These are phyloP conservation scores for Netelia virgata DNA, from an alignment of 2,888 invertebrate genomes.

Conservation along the genomic window DNA sequence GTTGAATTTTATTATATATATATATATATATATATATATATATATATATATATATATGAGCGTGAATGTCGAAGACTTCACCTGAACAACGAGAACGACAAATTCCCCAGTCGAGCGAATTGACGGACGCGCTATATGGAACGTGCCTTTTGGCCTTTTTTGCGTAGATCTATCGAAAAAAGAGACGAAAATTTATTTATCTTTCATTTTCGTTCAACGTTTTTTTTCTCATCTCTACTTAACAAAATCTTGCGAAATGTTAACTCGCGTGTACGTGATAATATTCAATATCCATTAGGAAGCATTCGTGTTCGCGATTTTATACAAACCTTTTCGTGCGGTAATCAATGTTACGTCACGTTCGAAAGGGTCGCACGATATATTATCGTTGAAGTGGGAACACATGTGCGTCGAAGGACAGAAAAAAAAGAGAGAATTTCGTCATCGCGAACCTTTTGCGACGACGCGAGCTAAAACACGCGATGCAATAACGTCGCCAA, in stretches of 20 bases:
- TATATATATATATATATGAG: constrained; percentile 2
- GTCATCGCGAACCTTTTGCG: background rate
- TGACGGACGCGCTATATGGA: background rate
- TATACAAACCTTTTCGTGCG: constrained; percentile 10
- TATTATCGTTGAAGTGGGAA: too few relatives aligned
- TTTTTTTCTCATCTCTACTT: too few relatives aligned
- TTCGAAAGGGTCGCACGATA: background rate
- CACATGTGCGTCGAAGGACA: too few relatives aligned
- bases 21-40: constrained; percentile 9
- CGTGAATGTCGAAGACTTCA: background rate
- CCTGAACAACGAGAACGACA: background rate
- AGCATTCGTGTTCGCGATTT: constrained; percentile 3
- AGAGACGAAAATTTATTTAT: background rate
- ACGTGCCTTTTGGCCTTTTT: background rate
- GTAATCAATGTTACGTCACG: constrained; percentile 1
- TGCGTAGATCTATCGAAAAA: background rate
- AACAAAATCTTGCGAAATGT: too few relatives aligned
- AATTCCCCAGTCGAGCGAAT: constrained; percentile 22
- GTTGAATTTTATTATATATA: constrained; percentile 23
- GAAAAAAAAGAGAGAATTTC: background rate
- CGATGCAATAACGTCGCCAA: constrained; percentile 8
- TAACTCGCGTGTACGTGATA: background rate
- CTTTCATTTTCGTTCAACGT: too few relatives aligned
- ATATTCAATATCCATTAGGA: constrained; percentile 13
- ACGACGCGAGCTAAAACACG: constrained; percentile 8